These are phyloP conservation scores for Orchesella flavescens DNA, from an alignment of 2,888 invertebrate genomes.

Conservation along the genomic window DNA sequence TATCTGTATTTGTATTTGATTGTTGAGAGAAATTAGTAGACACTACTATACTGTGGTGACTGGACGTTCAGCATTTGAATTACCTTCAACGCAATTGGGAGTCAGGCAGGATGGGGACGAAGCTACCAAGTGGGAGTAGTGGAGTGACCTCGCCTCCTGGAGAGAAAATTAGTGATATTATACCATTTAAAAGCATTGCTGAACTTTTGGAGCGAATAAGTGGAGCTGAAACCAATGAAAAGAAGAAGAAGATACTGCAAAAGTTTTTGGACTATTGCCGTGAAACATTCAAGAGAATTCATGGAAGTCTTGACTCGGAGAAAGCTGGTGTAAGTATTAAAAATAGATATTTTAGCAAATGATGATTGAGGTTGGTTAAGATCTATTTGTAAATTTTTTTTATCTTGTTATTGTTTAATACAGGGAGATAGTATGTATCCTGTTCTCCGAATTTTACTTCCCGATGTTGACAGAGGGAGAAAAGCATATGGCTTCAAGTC, in stretches of 20 bases:
- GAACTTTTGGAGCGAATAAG: conserved; percentile 59
- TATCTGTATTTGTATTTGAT: too few species aligned
- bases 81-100: too few species aligned
- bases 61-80: too few species aligned
- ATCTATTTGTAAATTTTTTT: conserved; percentile 12
- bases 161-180: conserved; percentile 39
- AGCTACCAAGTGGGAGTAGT: background rate
- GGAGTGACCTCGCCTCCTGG: background rate
- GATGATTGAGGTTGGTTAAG: background rate
- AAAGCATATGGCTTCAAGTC: conserved; percentile 68
- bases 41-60: too few species aligned
- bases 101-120: too few species aligned
- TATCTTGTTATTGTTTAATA: conserved; percentile 4
- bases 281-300: conserved; percentile 47
- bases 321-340: conserved; percentile 60
- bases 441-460: conserved; percentile 64
- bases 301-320: conserved; percentile 59
- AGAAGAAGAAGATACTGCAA: conserved; percentile 46
- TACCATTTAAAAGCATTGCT: conserved; percentile 61
- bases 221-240: conserved; percentile 3
- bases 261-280: conserved; percentile 57
- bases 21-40: too few species aligned
- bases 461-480: conserved; percentile 64
- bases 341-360: conserved; percentile 5
- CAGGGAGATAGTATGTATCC: conserved; percentile 71